Evolutionary conservation across 53 echinoderm and acorn worm species (phyloP).

Genomic region (Glandiceps talaboti): DNA sequence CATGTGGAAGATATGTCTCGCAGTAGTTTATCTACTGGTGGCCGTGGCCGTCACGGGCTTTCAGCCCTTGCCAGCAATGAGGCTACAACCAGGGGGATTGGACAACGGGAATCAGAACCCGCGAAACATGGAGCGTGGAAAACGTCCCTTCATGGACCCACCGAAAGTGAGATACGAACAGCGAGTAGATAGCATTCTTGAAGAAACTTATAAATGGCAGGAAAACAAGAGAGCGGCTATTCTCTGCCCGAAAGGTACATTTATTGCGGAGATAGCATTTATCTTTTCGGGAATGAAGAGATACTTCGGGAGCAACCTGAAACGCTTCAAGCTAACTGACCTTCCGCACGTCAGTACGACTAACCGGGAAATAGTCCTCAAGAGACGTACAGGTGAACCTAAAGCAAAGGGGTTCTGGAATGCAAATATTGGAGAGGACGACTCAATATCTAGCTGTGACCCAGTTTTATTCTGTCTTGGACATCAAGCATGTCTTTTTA

Average conservation of each 20-base stretch:
- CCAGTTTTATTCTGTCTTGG: slow-evolving; percentile 82
- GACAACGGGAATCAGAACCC: background rate
- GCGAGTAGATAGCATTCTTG: slow-evolving; percentile 46
- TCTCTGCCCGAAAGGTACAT: slow-evolving; percentile 72
- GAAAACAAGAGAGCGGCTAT: slow-evolving; percentile 94
- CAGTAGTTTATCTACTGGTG: background rate
- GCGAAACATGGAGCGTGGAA: too few relatives aligned
- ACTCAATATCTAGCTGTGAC: slow-evolving; percentile 79
- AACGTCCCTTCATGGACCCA: slow-evolving; percentile 28
- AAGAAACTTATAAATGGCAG: slow-evolving; percentile 78
- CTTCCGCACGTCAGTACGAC: background rate
- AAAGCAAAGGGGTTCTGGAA: background rate
- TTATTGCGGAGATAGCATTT: slow-evolving; percentile 74
- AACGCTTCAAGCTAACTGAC: slow-evolving; percentile 18
- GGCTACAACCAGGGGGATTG: background rate
- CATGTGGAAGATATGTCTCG: background rate
- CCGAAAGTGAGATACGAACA: slow-evolving; percentile 83
- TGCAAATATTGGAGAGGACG: background rate
- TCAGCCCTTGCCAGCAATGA: background rate
- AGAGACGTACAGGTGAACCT: background rate
- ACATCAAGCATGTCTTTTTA: slow-evolving; percentile 92
- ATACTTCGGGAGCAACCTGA: slow-evolving; percentile 15
- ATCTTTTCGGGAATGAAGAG: slow-evolving; percentile 42
- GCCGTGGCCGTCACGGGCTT: background rate
- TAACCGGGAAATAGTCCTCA: background rate